Conservation (phyloP, 2,888 invertebrate genomes). For the Corythucha ciliata region DNA sequence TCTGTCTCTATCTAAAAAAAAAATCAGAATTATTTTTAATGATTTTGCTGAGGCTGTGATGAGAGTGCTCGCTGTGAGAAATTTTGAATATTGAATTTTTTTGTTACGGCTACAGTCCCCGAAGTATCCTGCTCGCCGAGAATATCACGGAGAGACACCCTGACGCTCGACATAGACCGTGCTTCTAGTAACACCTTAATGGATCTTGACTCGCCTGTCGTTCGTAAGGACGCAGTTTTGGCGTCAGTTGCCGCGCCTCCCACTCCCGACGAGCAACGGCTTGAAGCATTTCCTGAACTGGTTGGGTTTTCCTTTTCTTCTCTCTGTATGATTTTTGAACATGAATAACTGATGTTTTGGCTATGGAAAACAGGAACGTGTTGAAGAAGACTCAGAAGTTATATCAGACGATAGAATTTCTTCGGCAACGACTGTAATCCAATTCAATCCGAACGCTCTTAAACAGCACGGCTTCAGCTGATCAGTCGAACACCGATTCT, state of each 20-base stretch:
- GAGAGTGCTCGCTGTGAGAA: no score
- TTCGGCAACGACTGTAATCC: conserved; percentile 23
- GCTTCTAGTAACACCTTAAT: conserved; percentile 24
- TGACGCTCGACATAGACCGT: conserved; percentile 29
- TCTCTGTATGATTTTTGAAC: not conserved
- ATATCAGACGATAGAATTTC: not conserved
- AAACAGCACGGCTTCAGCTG: no score
- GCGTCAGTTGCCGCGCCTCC: conserved; percentile 29
- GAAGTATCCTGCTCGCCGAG: no score
- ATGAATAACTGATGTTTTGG: not conserved
- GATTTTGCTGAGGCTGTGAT: no score
- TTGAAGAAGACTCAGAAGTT: not conserved
- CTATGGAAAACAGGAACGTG: not conserved
- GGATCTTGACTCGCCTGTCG: conserved; percentile 29
- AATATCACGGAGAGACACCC: conserved; percentile 23
- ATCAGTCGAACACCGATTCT: no score
- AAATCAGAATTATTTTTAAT: no score
- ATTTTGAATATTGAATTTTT: no score
- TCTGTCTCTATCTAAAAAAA: no score
- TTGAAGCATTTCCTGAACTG: conserved; percentile 10
- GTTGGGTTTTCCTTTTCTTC: conserved; percentile 6
- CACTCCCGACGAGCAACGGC: conserved; percentile 27
- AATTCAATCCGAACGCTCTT: conserved; percentile 26
- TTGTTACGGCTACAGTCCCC: no score
- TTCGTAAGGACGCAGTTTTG: conserved; percentile 29